Evolutionary conservation across 2,888 invertebrate species (phyloP).

Genomic region (Eueremaeus valkanovi): DNA sequence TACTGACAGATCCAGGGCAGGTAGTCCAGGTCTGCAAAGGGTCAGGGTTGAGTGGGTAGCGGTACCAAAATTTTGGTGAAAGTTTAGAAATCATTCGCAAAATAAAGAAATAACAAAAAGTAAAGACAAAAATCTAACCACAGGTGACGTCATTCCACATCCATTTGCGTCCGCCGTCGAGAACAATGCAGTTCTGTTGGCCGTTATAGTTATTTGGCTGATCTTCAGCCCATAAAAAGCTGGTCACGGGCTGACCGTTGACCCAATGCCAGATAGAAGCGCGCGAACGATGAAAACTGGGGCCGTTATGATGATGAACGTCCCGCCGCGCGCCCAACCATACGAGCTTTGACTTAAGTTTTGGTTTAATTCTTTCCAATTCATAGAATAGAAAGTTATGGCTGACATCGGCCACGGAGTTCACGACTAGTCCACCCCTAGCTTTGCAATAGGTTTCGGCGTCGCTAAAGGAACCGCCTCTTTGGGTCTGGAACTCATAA

Average conservation of each 20-base stretch:
- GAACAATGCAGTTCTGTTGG: conserved; percentile 88
- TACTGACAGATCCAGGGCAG: conserved; percentile 84
- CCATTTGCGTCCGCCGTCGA: conserved; percentile 85
- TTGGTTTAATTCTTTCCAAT: conserved; percentile 46
- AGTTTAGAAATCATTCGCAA: no score
- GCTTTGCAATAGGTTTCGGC: conserved; percentile 68
- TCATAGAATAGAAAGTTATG: conserved; percentile 47
- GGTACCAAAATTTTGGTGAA: neutral
- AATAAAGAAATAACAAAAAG: neutral
- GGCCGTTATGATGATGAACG: conserved; percentile 66
- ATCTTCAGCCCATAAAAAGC: conserved; percentile 79
- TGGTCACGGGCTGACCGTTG: conserved; percentile 50
- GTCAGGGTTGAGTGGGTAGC: neutral
- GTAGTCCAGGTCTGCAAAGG: conserved; percentile 71
- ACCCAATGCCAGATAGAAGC: conserved; percentile 59
- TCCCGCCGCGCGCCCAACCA: conserved; percentile 90
- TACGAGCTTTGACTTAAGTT: conserved; percentile 66
- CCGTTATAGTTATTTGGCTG: conserved; percentile 94
- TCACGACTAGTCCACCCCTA: conserved; percentile 52
- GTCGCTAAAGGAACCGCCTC: conserved; percentile 75
- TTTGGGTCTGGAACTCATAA: conserved; percentile 78
- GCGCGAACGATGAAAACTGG: conserved; percentile 56
- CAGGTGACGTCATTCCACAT: conserved; percentile 92
- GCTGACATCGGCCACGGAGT: conserved; percentile 49
- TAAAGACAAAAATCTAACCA: conserved; percentile 54